Evolutionary conservation across 2,888 invertebrate species (phyloP), one percentile per base, ranked within the genome.

Genomic region (Chrysolina americana): DNA sequence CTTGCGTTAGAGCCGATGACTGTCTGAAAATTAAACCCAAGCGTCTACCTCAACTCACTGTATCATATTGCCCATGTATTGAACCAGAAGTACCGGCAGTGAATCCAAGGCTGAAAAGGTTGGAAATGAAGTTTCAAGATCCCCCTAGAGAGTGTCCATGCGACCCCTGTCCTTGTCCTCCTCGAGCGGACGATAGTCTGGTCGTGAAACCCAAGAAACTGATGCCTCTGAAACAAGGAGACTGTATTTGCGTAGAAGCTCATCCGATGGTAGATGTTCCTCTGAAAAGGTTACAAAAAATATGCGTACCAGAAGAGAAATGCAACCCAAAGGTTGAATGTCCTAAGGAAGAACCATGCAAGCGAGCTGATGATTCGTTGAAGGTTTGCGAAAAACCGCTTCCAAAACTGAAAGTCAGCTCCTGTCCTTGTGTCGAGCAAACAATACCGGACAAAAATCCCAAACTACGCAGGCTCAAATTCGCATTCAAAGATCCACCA

Each of bases 371-470:
- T 66, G 75, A 75, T 53, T 62, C 17, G 28, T 36, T 79, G 17
- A 62, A 65, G 13, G 59, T 79, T 9, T 11, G 62, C 19, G 71
- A 71, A 1, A 82, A 83, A 69, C 56, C 62, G 11, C 65, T 84
- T 9, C 83, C 83, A 0, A 36, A 63, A 36, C 9, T 84, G 15
- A 63, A 44, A 53, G 21, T 68, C 2, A 56, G 63, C 0, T 41
- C 47, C 9, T 82, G 82, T 71, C 77, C 79, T 4, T 82, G 82
- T 50, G 59, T 81, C 3, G 81, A 82, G 17, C 76, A 73, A 0
- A 9, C 56, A 9, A 21, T 74, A 21, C 80, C 80, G 13, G 69
- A 65, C 1, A 66, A 47, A 23, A 65, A 64, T 5, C 82, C 82
- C 1, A 78, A 71, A 65, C 9, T 82, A 41, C 63, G 72, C 13